Conservation (phyloP, 2,888 invertebrate species). For the Graphium colonna region DNA sequence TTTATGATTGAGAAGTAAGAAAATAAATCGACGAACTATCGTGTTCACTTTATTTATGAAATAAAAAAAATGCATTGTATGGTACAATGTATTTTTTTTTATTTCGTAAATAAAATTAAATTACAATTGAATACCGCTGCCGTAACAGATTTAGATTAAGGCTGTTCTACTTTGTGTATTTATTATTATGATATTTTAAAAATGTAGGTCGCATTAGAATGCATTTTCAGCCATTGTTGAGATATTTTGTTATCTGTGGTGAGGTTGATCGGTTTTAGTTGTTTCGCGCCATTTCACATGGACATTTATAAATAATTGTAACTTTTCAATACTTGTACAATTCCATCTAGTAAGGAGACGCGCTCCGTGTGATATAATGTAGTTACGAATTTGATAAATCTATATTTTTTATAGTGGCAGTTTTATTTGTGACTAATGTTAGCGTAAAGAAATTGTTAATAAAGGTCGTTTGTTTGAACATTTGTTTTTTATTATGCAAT, state of each 20-base stretch:
- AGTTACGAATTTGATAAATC: conserved; percentile 32
- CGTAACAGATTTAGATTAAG: background rate
- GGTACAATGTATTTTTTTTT: background rate
- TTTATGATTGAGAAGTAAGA: background rate
- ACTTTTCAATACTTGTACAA: conserved; percentile 13
- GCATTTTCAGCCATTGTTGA: conserved; percentile 20
- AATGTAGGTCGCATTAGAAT: conserved; percentile 9
- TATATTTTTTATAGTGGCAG: conserved; percentile 51
- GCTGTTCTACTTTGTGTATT: conserved; percentile 5
- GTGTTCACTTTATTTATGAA: too few relatives aligned
- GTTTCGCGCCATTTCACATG: conserved; percentile 22
- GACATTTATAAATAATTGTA: conserved; percentile 8
- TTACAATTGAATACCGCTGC: conserved; percentile 1
- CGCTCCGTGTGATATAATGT: conserved; percentile 44
- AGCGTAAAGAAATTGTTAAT: conserved; percentile 39
- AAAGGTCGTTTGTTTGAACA: conserved; percentile 44
- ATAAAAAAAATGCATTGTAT: too few relatives aligned
- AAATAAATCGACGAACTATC: too few relatives aligned
- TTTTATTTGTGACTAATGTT: conserved; percentile 53
- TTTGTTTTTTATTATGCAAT: conserved; percentile 29
- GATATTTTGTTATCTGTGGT: conserved; percentile 15
- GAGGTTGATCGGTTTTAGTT: background rate
- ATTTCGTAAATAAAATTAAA: too few relatives aligned
- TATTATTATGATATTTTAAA: background rate
- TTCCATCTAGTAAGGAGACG: conserved; percentile 25